Percentiles rank a stretch among this genome's conserved stretches.
Conservation (phyloP, 2,888 invertebrate species). For the Globia sparganii region DNA sequence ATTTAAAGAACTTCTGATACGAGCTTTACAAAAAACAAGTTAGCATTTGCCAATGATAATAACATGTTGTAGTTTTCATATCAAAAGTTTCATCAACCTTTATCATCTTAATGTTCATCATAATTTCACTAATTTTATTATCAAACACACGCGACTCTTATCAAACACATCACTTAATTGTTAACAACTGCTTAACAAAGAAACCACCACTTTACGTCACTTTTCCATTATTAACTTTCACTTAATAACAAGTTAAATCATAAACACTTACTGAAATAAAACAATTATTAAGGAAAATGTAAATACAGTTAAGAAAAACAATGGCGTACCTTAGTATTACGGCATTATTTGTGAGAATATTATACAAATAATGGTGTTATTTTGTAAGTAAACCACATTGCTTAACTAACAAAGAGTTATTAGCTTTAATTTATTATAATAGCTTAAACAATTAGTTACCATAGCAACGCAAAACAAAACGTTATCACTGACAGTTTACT, state of each 20-base stretch:
- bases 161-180: constrained; percentile 66
- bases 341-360: background rate
- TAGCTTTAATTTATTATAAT: background rate
- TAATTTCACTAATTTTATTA: constrained; percentile 27
- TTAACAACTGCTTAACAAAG: constrained; percentile 73
- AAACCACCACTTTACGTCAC: constrained; percentile 74
- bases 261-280: constrained; percentile 59
- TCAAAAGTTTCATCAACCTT: constrained; percentile 8
- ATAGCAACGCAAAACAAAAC: constrained; percentile 12
- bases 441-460: background rate
- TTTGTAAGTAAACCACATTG: constrained; percentile 6
- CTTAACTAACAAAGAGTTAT: constrained; percentile 14
- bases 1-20: background rate
- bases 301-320: background rate
- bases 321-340: constrained; percentile 3
- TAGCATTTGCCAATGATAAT: background rate
- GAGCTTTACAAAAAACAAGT: background rate
- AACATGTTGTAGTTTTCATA: background rate
- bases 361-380: background rate
- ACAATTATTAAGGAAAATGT: constrained; percentile 36
- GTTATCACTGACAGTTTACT: background rate
- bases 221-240: constrained; percentile 65
- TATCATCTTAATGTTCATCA: background rate
- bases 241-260: constrained; percentile 40
- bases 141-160: constrained; percentile 52